Evolutionary conservation across 2,888 invertebrate genomes (phyloP).

Genomic region (Piscicola geometra): DNA sequence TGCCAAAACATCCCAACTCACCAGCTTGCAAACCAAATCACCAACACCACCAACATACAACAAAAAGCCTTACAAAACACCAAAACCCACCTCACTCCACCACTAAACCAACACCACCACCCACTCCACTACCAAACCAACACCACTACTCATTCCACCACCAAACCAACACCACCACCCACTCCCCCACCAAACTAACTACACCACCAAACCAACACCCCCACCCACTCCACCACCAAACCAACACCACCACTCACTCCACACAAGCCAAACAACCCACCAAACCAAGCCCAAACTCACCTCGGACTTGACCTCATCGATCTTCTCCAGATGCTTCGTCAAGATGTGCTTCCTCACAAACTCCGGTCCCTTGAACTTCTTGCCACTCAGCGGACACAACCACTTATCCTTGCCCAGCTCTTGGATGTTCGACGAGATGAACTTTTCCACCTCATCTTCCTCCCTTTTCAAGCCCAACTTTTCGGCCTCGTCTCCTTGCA

Average conservation of each 20-base stretch:
- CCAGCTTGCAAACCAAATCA: too few relatives aligned
- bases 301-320: slow-evolving; percentile 93
- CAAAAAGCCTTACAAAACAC: too few relatives aligned
- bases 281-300: slow-evolving; percentile 58
- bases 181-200: too few relatives aligned
- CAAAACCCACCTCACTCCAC: too few relatives aligned
- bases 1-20: too few relatives aligned
- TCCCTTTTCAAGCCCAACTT: slow-evolving; percentile 78
- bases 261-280: too few relatives aligned
- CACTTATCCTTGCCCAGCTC: slow-evolving; percentile 96
- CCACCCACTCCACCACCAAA: too few relatives aligned
- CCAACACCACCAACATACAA: too few relatives aligned
- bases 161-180: too few relatives aligned
- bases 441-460: slow-evolving; percentile 58
- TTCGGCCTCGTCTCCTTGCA: slow-evolving; percentile 71
- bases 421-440: slow-evolving; percentile 89
- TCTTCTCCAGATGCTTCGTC: slow-evolving; percentile 92
- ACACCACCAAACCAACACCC: neutral
- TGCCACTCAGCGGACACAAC: slow-evolving; percentile 95
- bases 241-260: neutral
- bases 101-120: too few relatives aligned
- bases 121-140: too few relatives aligned
- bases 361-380: slow-evolving; percentile 97
- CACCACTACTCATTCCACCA: too few relatives aligned
- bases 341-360: slow-evolving; percentile 97